Conservation (phyloP, 2,113 vertebrate genomes). For the Bufo gargarizans region DNA sequence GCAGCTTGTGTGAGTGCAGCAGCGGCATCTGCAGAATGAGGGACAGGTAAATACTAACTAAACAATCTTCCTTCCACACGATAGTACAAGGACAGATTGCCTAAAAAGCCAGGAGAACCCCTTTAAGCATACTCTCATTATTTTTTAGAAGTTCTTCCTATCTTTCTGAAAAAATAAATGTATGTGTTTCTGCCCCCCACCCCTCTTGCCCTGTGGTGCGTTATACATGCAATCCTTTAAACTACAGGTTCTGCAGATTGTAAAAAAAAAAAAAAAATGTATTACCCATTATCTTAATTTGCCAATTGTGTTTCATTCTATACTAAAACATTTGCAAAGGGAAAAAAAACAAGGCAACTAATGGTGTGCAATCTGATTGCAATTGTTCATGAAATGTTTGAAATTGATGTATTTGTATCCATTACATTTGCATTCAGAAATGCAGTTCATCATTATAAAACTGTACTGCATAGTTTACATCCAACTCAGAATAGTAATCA, state of each 20-base stretch:
- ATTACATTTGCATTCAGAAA: not conserved
- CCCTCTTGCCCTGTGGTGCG: too few species aligned
- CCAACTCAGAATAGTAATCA: not conserved
- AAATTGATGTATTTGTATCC: conserved; percentile 5
- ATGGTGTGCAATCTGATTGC: conserved; percentile 18
- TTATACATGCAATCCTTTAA: not conserved
- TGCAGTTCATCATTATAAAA: not conserved
- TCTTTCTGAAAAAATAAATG: too few species aligned
- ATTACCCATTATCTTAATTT: not conserved
- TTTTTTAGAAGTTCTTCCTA: too few species aligned
- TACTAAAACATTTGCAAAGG: not conserved
- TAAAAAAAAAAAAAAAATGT: not conserved
- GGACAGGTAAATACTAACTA: too few species aligned
- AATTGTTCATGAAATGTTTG: conserved; percentile 11
- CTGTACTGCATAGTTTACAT: not conserved
- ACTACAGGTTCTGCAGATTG: not conserved
- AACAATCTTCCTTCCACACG: too few species aligned
- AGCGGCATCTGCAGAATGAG: too few species aligned
- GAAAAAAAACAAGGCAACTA: not conserved
- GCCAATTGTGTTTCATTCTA: not conserved
- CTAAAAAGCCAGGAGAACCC: too few species aligned
- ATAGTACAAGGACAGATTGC: too few species aligned
- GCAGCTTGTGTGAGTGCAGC: too few species aligned
- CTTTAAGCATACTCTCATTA: too few species aligned
- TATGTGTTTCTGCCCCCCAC: too few species aligned